Evolutionary conservation across 2,113 vertebrate species (phyloP).

Genomic region (Siniperca chuatsi): DNA sequence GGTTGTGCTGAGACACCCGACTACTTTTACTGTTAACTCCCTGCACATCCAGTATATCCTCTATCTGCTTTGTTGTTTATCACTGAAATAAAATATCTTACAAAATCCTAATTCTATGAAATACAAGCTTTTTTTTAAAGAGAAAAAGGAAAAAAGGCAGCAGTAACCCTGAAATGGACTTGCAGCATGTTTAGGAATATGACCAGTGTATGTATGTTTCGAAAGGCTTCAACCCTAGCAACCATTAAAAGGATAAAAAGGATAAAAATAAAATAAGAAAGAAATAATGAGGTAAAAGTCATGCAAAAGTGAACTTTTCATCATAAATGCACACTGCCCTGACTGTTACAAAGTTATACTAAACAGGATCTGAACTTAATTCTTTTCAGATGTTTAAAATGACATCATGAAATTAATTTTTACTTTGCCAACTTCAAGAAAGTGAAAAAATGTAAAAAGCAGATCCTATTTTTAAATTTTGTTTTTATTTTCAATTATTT

Average conservation of each 20-base stretch:
- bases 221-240: not conserved
- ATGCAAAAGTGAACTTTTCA: not conserved
- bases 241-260: not conserved
- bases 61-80: not conserved
- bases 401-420: not conserved
- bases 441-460: not conserved
- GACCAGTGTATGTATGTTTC: not conserved
- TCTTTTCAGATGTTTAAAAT: not conserved
- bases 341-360: not conserved
- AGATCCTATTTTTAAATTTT: too few relatives aligned
- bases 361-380: not conserved
- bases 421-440: not conserved
- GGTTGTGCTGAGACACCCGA: slow-evolving; percentile 52
- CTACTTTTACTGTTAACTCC: slow-evolving; percentile 23
- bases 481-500: not conserved
- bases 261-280: not conserved
- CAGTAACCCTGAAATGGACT: not conserved
- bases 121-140: not conserved
- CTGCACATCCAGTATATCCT: slow-evolving; percentile 11
- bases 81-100: not conserved
- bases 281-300: not conserved
- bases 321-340: not conserved
- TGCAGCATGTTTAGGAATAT: not conserved
- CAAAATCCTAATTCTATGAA: not conserved
- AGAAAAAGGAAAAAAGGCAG: too few relatives aligned